Evolutionary conservation across 1,140 invertebrate species (phyloP), one percentile per base, ranked within the genome.

Genomic region (Spodoptera frugiperda): DNA sequence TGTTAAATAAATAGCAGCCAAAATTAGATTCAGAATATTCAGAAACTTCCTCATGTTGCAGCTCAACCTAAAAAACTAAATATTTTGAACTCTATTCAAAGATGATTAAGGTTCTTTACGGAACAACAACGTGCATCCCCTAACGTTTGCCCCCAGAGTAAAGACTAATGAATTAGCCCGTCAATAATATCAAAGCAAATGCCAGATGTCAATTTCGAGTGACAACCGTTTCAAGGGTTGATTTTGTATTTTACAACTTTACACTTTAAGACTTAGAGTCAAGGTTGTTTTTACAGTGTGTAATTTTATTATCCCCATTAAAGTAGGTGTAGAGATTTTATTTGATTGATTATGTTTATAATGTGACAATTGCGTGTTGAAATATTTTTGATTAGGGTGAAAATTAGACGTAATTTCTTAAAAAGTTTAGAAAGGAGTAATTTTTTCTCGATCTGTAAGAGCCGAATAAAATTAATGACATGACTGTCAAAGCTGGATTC

Each of bases 171-270:
- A 89, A 89, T 90, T 89, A 89, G 81, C 85, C 82, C 83, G 82
- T 90, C 85, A 91, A 89, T 89, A 87, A 84, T 86, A 89, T 87
- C 84, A 90, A 92, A 90, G 87, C 83, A 85, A 84, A 85, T 84
- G 84, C 84, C 88, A 87, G 82, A 85, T 89, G 87, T 90, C 87
- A 89, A 89, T 85, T 88, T 85, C 85, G 70, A 86, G 85, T 86
- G 84, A 84, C 82, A 75, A 79, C 75, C 81, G 82, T 84, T 85
- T 86, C 82, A 85, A 87, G 86, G 84, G 85, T 85, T 86, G 78
- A 78, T 80, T 77, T 49, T 54, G 54, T 76, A 4, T 72, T 78
- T 71, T 12, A 71, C 65, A 71, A 77, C 80, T 76, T 77, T 59
- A 11, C 17, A 76, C 65, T 61, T 71, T 84, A 84, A 67, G 65